These are phyloP conservation scores for Microtus pennsylvanicus DNA, from an alignment of 2,113 vertebrate species.

Conservation along the genomic window DNA sequence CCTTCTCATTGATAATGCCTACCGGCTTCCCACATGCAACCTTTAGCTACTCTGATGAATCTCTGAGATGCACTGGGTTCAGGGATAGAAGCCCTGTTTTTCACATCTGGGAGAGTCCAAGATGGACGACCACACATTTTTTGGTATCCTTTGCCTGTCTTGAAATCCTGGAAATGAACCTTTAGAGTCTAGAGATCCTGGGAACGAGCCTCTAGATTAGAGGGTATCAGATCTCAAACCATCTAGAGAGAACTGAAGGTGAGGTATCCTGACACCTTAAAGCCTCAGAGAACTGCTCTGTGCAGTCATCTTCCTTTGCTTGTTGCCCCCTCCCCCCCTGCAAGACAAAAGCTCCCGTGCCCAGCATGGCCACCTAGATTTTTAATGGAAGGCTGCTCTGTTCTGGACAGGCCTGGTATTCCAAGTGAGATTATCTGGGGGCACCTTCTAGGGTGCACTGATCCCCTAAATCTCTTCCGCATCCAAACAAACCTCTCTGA, in stretches of 20 bases:
- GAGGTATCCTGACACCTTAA: too few relatives aligned
- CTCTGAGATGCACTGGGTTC: background rate
- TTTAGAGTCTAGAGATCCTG: background rate
- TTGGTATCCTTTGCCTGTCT: background rate
- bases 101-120: background rate
- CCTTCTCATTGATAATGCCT: background rate
- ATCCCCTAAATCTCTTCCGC: background rate
- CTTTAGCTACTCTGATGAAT: background rate
- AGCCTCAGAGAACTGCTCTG: fast-evolving
- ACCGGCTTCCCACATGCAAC: fast-evolving
- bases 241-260: background rate
- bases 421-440: too few relatives aligned
- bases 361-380: fast-evolving
- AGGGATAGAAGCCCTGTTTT: background rate
- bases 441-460: fast-evolving
- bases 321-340: fast-evolving
- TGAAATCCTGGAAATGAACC: background rate
- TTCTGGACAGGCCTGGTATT: background rate
- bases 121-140: background rate
- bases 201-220: background rate
- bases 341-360: background rate
- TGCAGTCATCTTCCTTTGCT: background rate
- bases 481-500: too few relatives aligned
- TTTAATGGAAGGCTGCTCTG: fast-evolving
- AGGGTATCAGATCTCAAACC: background rate